Conservation (phyloP, 2,797 vertebrate species). For the Malacoraja senta region DNA sequence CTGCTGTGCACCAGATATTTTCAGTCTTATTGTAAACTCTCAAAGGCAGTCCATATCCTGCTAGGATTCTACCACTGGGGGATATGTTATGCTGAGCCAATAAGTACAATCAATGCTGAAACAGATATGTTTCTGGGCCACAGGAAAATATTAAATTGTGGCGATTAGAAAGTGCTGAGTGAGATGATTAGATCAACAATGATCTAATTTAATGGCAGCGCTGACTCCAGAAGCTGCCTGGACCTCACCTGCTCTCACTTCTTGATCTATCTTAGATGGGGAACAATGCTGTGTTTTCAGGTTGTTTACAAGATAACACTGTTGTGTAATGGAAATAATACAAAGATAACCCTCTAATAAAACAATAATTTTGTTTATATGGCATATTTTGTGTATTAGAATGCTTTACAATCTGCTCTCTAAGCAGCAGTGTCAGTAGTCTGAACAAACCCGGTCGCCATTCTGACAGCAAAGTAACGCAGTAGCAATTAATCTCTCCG, state of each 20-base stretch:
- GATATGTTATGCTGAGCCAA: no score
- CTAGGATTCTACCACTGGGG: not conserved
- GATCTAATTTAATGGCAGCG: no score
- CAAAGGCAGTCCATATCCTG: not conserved
- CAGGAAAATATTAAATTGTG: no score
- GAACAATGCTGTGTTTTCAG: constrained; percentile 2
- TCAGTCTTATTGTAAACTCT: not conserved
- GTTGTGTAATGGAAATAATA: not conserved
- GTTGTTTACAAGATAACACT: not conserved
- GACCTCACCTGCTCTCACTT: no score
- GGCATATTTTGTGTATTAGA: not conserved
- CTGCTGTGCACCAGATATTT: not conserved
- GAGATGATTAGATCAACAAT: no score
- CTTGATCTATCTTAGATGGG: not conserved
- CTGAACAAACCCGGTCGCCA: not conserved
- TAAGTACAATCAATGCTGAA: no score
- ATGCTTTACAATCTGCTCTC: not conserved
- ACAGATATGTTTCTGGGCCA: no score
- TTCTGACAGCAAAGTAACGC: not conserved
- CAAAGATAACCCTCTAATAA: not conserved
- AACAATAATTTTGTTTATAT: not conserved
- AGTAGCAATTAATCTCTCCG: not conserved
- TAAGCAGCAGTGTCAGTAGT: not conserved
- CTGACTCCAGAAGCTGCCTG: no score
- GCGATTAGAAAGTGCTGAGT: no score